Percentiles rank a stretch among this genome's conserved stretches.
Evolutionary conservation across 1,140 invertebrate genomes (phyloP).

Genomic region (Diabrotica undecimpunctata): DNA sequence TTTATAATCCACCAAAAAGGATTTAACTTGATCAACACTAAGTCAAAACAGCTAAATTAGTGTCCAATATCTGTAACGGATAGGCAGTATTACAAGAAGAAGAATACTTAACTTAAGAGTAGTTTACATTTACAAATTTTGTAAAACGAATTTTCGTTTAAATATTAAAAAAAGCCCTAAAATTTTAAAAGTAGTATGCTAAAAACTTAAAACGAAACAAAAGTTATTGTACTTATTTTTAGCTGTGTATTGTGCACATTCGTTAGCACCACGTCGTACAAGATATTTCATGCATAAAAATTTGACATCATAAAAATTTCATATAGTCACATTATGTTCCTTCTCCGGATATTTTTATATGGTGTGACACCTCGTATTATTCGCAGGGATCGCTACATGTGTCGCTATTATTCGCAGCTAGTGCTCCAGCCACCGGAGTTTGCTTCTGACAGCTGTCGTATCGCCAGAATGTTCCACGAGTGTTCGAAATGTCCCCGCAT

Average conservation of each 20-base stretch:
- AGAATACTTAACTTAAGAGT: no score
- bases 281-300: slow-evolving; percentile 25
- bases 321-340: slow-evolving; percentile 43
- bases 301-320: slow-evolving; percentile 45
- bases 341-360: slow-evolving; percentile 43
- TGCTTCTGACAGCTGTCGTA: slow-evolving; percentile 48
- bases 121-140: no score
- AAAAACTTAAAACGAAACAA: no score
- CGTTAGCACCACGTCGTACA: neutral
- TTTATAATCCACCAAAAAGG: no score
- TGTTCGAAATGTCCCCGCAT: slow-evolving; percentile 35
- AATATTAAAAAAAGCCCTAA: no score
- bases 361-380: slow-evolving; percentile 45
- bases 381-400: slow-evolving; percentile 41
- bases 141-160: no score
- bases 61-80: no score
- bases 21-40: no score
- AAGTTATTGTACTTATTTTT: neutral
- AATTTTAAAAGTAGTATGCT: no score
- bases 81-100: no score
- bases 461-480: slow-evolving; percentile 30
- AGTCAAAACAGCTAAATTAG: no score
- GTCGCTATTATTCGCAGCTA: slow-evolving; percentile 47
- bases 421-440: slow-evolving; percentile 24
- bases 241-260: neutral